Conservation (phyloP, 2,113 vertebrate genomes). For the human region GRCh38 chr21:39975501-39976000, state of each 20-base stretch:
- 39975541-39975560: not conserved
- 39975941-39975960: not conserved
- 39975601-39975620: not conserved
- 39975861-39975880: too few relatives aligned
- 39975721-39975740: rapidly evolving
- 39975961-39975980: not conserved
- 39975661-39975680: not conserved
- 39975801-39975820: rapidly evolving
- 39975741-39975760: not conserved
- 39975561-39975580: not conserved
- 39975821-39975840: not conserved
- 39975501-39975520: not conserved
- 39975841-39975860: not conserved
- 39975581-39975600: not conserved
- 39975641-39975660: not conserved
- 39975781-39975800: not conserved
- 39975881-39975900: not conserved
- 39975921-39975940: rapidly evolving
- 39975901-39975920: too few relatives aligned
- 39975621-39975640: not conserved
- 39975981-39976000: rapidly evolving
- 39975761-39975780: too few relatives aligned
- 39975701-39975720: rapidly evolving
- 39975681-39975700: not conserved
- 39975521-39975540: not conserved